phyloP scores from a whole-genome alignment of 2,888 invertebrate species.

The Theretra japonica region DNA sequence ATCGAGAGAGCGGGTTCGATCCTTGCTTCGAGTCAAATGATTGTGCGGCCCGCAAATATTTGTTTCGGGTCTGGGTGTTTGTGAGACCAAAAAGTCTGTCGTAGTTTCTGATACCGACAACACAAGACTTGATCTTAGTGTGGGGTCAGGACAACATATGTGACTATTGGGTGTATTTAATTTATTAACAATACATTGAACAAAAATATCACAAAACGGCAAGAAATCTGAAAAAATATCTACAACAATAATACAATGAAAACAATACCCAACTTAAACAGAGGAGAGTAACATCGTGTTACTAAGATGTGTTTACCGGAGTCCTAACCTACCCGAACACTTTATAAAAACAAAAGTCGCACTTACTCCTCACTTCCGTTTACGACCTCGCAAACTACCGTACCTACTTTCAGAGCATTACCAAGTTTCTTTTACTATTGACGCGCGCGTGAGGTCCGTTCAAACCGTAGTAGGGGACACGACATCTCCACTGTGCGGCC shows the following conservation, averaged over 20 bases:
- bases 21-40: too few relatives aligned
- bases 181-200: too few relatives aligned
- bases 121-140: too few relatives aligned
- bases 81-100: too few relatives aligned
- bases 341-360: conserved; percentile 47
- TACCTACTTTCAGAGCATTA: conserved; percentile 22
- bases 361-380: conserved; percentile 46
- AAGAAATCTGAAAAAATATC: neutral
- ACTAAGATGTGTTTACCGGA: neutral
- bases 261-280: neutral
- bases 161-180: too few relatives aligned
- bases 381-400: conserved; percentile 41
- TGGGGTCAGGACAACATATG: too few relatives aligned
- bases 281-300: neutral
- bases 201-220: neutral
- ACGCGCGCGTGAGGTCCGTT: conserved; percentile 6
- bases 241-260: neutral
- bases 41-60: too few relatives aligned
- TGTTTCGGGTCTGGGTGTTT: too few relatives aligned
- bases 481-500: neutral
- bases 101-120: too few relatives aligned
- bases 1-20: too few relatives aligned
- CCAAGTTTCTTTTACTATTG: conserved; percentile 30
- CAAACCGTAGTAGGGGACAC: neutral
- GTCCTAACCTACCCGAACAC: conserved; percentile 38